Evolutionary conservation across 1,140 invertebrate species (phyloP), one percentile per base, ranked within the genome.

Genomic region (Battus philenor): DNA sequence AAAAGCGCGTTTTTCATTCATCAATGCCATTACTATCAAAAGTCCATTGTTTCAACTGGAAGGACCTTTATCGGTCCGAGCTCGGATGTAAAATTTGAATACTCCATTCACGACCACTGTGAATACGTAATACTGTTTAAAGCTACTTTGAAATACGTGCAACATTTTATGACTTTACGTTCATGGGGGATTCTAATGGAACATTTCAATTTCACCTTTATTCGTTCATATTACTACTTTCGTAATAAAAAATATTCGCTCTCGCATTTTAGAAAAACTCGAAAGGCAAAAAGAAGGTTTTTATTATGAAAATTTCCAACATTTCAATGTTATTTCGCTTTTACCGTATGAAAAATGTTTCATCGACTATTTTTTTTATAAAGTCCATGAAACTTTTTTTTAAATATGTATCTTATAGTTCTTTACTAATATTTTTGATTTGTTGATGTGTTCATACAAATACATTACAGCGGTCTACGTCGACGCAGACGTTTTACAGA

Each of bases 21-120:
- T 17, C 22, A 10, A 29, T 29, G 12, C 15, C 22, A 27, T 29
- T 41, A 39, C 36, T 39, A 41, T 41, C 38, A 41, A 41, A 41
- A 41, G 24, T 29, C 38, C 13, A 41, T 29, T 41, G 38, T 41
- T 41, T 41, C 18, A 22, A 41, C 29, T 15, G 13, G 38, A 41
- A 41, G 38, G 38, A 41, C 38, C 38, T 41, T 41, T 41, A 41
- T 41, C 16, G 38, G 38, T 16, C 38, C 38, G 16, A 41, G 38
- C 10, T 29, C 29, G 11, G 29, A 29, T 17, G n/a, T 41, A 16
- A 29, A 41, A 41, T 27, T 38, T 39, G 36, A 39, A 39, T 39
- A 11, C 36, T 6, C 36, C 12, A 39, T 39, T 39, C 36, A 39
- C 22, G 36, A 27, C 36, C 36, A 18, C 34, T 38, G 12, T 12